These are phyloP conservation scores for Zonotrichia leucophrys DNA, from an alignment of 2,113 vertebrate species.

Conservation along the genomic window DNA sequence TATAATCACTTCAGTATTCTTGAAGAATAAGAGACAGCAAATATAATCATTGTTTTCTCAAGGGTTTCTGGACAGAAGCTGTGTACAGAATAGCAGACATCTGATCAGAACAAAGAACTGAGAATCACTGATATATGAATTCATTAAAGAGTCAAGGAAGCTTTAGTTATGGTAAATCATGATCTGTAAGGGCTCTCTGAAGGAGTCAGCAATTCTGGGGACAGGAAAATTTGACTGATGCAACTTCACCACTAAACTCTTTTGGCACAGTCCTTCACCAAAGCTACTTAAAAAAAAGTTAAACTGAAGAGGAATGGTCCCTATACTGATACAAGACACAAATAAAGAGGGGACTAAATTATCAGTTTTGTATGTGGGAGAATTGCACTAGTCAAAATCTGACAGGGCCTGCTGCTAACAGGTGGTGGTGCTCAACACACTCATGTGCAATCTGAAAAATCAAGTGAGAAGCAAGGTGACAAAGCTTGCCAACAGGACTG, in stretches of 20 bases:
- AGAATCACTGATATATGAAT: background rate
- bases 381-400: background rate
- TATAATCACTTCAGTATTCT: background rate
- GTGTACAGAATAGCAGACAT: background rate
- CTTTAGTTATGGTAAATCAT: background rate
- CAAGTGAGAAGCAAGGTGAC: background rate
- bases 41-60: background rate
- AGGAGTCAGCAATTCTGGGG: background rate
- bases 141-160: background rate
- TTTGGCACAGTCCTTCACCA: background rate
- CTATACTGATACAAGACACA: background rate
- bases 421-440: background rate
- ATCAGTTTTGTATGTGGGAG: background rate
- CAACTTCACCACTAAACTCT: background rate
- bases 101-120: background rate
- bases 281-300: background rate
- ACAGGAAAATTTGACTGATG: background rate
- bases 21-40: background rate
- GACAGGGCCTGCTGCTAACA: background rate
- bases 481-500: background rate
- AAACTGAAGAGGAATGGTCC: background rate
- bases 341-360: background rate
- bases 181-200: background rate
- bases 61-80: background rate
- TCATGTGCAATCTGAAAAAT: background rate